phyloP scores from a whole-genome alignment of 2,888 invertebrate species.

The Nesidiocoris tenuis region DNA sequence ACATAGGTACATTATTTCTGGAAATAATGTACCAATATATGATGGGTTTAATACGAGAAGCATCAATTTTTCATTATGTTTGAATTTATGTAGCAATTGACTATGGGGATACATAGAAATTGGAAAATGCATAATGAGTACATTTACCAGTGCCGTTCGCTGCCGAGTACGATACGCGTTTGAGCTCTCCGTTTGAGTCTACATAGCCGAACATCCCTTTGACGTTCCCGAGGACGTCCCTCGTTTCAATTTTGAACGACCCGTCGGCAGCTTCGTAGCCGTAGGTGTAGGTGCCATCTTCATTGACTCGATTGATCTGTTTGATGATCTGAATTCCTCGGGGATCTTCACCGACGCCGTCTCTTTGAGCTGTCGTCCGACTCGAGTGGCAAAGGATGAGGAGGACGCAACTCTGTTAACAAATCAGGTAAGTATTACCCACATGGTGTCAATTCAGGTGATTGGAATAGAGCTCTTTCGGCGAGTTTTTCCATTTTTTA shows the following conservation, averaged over 20 bases:
- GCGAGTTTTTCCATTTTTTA: neutral
- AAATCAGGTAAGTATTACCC: too few relatives aligned
- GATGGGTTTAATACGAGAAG: too few relatives aligned
- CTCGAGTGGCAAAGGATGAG: neutral
- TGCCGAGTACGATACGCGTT: slow-evolving; percentile 73
- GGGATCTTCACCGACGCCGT: slow-evolving; percentile 43
- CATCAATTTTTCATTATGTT: too few relatives aligned
- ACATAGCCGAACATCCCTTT: slow-evolving; percentile 82
- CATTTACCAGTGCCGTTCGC: slow-evolving; percentile 56
- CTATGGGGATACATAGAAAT: too few relatives aligned
- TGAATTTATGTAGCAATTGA: too few relatives aligned
- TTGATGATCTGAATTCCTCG: slow-evolving; percentile 69
- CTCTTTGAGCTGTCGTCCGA: slow-evolving; percentile 7
- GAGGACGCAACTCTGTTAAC: neutral
- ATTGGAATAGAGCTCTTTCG: too few relatives aligned
- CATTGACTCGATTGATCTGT: slow-evolving; percentile 76
- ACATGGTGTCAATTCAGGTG: too few relatives aligned
- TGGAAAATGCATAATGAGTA: too few relatives aligned
- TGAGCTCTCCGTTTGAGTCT: slow-evolving; percentile 73
- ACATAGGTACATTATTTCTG: too few relatives aligned
- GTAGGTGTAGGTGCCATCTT: slow-evolving; percentile 80
- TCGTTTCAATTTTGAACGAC: slow-evolving; percentile 79
- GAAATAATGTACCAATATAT: too few relatives aligned
- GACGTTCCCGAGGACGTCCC: slow-evolving; percentile 75
- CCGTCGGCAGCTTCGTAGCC: slow-evolving; percentile 85